Conservation (phyloP, 1,140 invertebrate genomes). For the Sminthurides bifidus region DNA sequence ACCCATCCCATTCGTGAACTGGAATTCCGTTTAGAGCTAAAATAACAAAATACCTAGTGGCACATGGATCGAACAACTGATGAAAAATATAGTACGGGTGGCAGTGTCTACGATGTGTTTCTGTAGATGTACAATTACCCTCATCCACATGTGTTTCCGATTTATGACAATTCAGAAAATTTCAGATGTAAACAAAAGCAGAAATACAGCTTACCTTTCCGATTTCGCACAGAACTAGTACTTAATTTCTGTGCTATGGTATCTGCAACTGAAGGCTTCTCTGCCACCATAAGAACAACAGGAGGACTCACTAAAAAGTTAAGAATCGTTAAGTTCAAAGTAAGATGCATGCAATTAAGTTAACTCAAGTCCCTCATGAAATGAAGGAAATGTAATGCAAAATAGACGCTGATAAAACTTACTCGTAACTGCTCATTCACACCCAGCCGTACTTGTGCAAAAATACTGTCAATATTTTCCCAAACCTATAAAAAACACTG, state of each 20-base stretch:
- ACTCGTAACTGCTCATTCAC: too few relatives aligned
- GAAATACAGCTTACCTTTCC: constrained; percentile 58
- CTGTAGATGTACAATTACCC: background rate
- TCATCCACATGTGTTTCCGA: background rate
- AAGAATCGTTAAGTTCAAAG: too few relatives aligned
- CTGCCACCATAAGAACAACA: constrained; percentile 60
- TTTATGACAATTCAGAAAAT: background rate
- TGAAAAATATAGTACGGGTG: background rate
- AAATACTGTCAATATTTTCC: too few relatives aligned
- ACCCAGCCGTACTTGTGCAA: too few relatives aligned
- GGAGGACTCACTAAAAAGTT: too few relatives aligned
- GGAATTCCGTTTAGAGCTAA: background rate
- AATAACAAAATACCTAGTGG: constrained; percentile 1
- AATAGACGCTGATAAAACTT: too few relatives aligned
- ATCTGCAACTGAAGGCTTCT: constrained; percentile 94
- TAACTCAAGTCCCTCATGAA: too few relatives aligned
- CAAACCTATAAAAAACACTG: too few relatives aligned
- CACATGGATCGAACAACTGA: background rate
- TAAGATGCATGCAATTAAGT: too few relatives aligned
- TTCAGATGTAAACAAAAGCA: background rate
- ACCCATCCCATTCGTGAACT: constrained; percentile 28
- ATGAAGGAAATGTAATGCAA: too few relatives aligned
- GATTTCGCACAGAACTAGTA: constrained; percentile 61
- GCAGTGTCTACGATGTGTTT: background rate
- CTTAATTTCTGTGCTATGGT: constrained; percentile 91